phyloP scores from a whole-genome alignment of 1,140 invertebrate species.

The Diprion similis region DNA sequence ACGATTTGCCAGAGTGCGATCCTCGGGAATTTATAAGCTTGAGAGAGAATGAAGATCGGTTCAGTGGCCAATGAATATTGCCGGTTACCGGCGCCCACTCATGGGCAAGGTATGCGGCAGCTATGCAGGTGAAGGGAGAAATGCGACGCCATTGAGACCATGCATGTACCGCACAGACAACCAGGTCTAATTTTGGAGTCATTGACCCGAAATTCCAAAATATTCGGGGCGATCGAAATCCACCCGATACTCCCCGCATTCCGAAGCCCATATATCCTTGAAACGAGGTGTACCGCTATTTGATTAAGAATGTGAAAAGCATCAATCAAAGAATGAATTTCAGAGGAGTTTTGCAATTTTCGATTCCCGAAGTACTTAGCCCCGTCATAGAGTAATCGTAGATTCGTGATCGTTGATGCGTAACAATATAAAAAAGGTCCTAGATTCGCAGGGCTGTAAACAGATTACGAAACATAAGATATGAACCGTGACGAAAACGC shows the following conservation, averaged over 20 bases:
- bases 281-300: neutral
- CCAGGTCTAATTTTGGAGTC: conserved; percentile 1
- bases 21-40: neutral
- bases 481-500: neutral
- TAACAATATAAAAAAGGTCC: too few relatives aligned
- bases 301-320: neutral
- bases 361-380: too few relatives aligned
- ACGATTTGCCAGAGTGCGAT: neutral
- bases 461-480: neutral
- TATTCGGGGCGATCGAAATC: neutral
- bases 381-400: too few relatives aligned
- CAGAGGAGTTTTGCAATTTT: too few relatives aligned
- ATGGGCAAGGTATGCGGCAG: conserved; percentile 4
- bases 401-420: too few relatives aligned
- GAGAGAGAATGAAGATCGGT: neutral
- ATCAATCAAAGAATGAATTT: too few relatives aligned
- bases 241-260: neutral
- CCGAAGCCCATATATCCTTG: neutral
- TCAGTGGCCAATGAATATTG: conserved; percentile 1
- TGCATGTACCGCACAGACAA: neutral
- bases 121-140: neutral
- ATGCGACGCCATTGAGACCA: neutral
- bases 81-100: neutral
- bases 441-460: too few relatives aligned
- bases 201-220: neutral